Base-by-base conservation (phyloP, 2,888 invertebrate species). In the Troides oblongomaculatus region DNA sequence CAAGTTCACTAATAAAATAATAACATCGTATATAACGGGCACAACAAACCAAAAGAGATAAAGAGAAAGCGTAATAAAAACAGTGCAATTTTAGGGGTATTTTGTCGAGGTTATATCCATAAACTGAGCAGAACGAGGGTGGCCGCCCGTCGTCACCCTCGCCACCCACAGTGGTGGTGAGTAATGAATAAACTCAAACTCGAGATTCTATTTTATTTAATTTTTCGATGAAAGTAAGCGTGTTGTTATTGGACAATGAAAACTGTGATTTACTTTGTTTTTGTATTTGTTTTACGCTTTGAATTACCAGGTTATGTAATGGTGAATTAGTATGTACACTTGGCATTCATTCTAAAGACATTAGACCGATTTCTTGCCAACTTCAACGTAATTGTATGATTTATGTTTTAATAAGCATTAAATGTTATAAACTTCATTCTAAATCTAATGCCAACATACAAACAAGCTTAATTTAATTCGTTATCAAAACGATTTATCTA, bases 81-180 rank as follows among this genome's bases (percentile, higher is more conserved):
- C 92, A 92, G 87, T 92, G 90, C 92, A 92, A 92, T 92, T 92
- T 92, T 91, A 92, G 90, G 92, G 90, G 90, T 90, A 92, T 92
- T 92, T 91, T 92, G 92, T 92, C 90, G 92, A 90, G 92, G 92
- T 92, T 92, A 92, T 92, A 91, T 89, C 90, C 87, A 92, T 92
- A 92, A 92, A 91, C 84, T 84, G 87, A 88, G 87, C 84, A 84
- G 84, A 76, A 79, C 73, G 74, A 61, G 70, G 70, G 70, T 83
- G 84, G 83, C 77, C 81, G 79, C 57, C 66, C 69, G 59, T 53
- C 57, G 14, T 58, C 57, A 58, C 72, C 72, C 70, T 61, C 70
- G 61, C 64, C 73, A 74, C 80, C 81, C 74, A 83, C 80, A 84
- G 81, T 81, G 82, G 85, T 86, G 84, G 87, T 83, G 83, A 87